Evolutionary conservation across 2,888 invertebrate species (phyloP), one percentile per base, ranked within the genome.

Genomic region (Meta bourneti): DNA sequence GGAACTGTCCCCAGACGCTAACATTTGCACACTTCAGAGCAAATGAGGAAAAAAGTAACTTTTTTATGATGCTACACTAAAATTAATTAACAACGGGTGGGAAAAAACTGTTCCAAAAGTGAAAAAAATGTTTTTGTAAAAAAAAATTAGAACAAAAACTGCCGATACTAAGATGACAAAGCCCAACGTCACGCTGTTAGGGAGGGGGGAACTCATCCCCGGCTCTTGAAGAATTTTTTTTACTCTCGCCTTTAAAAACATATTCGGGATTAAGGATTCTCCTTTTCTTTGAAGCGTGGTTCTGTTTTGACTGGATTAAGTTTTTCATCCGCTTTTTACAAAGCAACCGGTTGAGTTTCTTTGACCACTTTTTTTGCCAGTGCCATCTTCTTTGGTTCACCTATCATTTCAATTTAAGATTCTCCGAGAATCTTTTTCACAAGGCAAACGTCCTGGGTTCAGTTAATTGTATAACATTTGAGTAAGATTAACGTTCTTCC

Each of bases 301-400:
- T 52, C 51, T 90, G 82, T 78, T 91, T 78, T 81, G 78, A 81
- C 71, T 81, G 91, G 91, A 91, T 91, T 91, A 91, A 78, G 72
- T 90, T 83, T 84, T 84, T 89, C 71, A n/a, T 16, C 54, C 13
- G n/a, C 51, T 54, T 83, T 81, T 83, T 78, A 34, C 34, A 34
- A 34, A 34, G 34, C 34, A 34, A 34, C 34, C 34, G 34, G 34
- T 20, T 61, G 19, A 20, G 49, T 71, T 82, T 71, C 61, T 49
- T 74, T 34, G 34, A 48, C 34, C 69, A n/a, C 34, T 72, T 52
- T 74, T 70, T 82, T 71, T 51, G 16, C 16, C 19, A n/a, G 19
- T 9, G 7, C 9, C 69, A 8, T 82, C 51, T 71, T 51, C 82
- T 52, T 72, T 52, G 83, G 74, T 83, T 74, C 52, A 54, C 72